Evolutionary conservation across 2,113 vertebrate genomes (phyloP), one percentile per base, ranked within the genome.

Genomic region (Seriola dumerili): DNA sequence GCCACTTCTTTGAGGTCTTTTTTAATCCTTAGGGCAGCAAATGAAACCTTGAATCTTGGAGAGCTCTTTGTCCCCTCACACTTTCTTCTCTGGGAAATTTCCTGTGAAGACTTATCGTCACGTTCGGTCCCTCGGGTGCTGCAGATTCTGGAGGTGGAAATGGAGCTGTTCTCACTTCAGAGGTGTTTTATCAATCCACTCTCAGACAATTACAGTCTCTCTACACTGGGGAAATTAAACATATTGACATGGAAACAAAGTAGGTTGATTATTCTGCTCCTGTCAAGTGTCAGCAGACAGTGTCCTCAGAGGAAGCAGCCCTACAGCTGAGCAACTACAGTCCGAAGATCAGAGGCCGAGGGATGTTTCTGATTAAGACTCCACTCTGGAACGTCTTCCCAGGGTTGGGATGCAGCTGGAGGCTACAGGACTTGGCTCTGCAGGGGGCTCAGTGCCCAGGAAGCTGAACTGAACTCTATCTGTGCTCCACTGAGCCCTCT

Each of bases 401-500:
- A 66, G 81, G 71, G 70, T 38, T 4, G 11, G 34, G 76, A n/a
- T 71, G 68, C 72, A 77, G 75, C 85, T 76, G 76, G 17, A 78
- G 67, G 65, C 62, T 50, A 17, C 0, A 10, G 54, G 72, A 67
- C 1, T 40, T 0, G 13, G 48, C 81, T 85, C 83, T 4, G 59
- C 38, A 8, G 76, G 85, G 80, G 78, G 29, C 2, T 61, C 74
- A 38, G 72, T 78, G 85, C 4, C 85, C 86, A 32, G 29, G 64
- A 36, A 84, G 64, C 73, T 67, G 46, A 76, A 65, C 81, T 59
- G 78, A 90, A 80, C 78, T 80, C 68, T 78, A 59, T 59, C 82
- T 86, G 19, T 34, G 29, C 73, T 88, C 14, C 78, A 66, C 70
- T 68, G 81, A 72, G 62, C 72, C 65, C 76, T 78, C 72, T 95